Conservation (phyloP, 2,797 vertebrate genomes). For the Anguilla marmorata region DNA sequence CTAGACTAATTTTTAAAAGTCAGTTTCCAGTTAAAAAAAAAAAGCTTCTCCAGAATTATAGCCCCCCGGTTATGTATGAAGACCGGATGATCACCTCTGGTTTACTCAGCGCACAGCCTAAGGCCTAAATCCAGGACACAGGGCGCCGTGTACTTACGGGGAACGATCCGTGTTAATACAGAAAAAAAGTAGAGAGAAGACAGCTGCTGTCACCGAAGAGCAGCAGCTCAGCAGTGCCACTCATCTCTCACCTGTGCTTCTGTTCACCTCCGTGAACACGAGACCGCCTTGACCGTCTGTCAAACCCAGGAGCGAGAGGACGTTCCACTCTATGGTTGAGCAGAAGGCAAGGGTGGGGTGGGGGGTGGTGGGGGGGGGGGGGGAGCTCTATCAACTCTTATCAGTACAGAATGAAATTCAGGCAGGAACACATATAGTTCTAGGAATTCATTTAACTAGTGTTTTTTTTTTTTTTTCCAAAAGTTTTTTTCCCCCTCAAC, state of each 20-base stretch:
- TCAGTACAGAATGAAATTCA: not conserved
- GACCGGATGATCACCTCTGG: not conserved
- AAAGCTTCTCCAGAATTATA: not conserved
- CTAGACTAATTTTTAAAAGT: not conserved
- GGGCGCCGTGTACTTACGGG: not conserved
- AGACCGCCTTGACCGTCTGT: not conserved
- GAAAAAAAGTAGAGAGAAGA: not conserved
- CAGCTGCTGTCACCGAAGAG: not conserved
- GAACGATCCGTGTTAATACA: not conserved
- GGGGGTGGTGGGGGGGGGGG: not conserved
- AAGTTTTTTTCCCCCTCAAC: not conserved
- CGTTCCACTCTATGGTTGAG: not conserved
- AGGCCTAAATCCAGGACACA: not conserved
- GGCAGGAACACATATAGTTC: not conserved
- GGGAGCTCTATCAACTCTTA: not conserved
- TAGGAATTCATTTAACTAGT: not conserved
- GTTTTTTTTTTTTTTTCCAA: too few relatives aligned
- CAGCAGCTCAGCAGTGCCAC: not conserved
- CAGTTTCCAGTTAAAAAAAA: not conserved
- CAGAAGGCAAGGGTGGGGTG: constrained; percentile 24
- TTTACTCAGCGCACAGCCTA: not conserved
- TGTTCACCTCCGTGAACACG: not conserved
- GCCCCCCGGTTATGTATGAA: not conserved
- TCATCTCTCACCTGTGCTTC: not conserved
- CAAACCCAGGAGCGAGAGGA: not conserved